Percentiles rank a stretch among this genome's conserved stretches.
Evolutionary conservation across 2,888 invertebrate genomes (phyloP).

Genomic region (Drosophila neotestacea): DNA sequence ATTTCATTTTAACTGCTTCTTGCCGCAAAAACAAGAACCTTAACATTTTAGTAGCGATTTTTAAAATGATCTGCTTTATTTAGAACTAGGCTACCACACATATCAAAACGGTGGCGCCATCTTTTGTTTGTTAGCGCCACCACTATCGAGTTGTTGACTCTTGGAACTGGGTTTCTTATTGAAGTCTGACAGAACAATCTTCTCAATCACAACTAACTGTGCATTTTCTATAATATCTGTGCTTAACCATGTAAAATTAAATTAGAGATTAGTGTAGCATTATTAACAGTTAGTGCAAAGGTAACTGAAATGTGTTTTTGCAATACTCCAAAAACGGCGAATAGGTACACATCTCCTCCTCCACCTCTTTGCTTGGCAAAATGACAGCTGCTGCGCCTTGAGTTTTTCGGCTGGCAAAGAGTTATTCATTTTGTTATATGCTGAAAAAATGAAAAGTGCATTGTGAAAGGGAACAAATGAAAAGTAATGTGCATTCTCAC

Average conservation of each 20-base stretch:
- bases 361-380: constrained; percentile 47
- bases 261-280: constrained; percentile 70
- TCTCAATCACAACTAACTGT: constrained; percentile 28
- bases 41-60: too few relatives aligned
- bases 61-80: too few relatives aligned
- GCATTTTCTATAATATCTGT: constrained; percentile 75
- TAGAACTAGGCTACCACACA: too few relatives aligned
- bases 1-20: too few relatives aligned
- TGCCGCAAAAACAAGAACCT: too few relatives aligned
- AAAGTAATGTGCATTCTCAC: constrained; percentile 18
- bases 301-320: constrained; percentile 49
- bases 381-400: constrained; percentile 66
- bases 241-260: constrained; percentile 76
- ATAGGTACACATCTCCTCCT: constrained; percentile 38
- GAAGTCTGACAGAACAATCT: too few relatives aligned
- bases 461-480: constrained; percentile 26
- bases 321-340: constrained; percentile 16
- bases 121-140: too few relatives aligned
- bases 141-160: too few relatives aligned
- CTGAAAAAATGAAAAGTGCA: constrained; percentile 33
- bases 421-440: constrained; percentile 31
- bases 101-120: too few relatives aligned
- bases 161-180: too few relatives aligned
- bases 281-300: constrained; percentile 71
- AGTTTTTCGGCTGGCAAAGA: constrained; percentile 44